A percentile compares a stretch with the other conserved stretches of the same genome.
These are phyloP conservation scores for Crematogaster levior DNA, from an alignment of 2,888 invertebrate species.

Conservation along the genomic window DNA sequence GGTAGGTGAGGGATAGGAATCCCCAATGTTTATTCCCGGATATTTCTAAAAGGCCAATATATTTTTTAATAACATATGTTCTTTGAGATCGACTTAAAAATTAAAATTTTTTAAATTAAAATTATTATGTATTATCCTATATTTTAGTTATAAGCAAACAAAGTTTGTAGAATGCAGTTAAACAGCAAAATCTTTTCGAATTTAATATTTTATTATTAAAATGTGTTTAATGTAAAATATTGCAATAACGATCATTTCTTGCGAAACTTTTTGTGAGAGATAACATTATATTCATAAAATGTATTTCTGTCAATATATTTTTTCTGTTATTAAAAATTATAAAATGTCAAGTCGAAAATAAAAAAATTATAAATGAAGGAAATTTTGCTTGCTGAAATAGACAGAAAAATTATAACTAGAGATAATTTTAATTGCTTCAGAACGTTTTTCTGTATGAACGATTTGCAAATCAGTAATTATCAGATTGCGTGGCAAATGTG, in stretches of 20 bases:
- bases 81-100: background rate
- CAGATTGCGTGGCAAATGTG: background rate
- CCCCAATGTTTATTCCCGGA: background rate
- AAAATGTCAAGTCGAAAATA: too few species aligned
- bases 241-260: background rate
- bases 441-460: background rate
- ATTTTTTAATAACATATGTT: background rate
- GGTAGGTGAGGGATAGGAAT: background rate
- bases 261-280: too few species aligned
- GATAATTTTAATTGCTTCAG: background rate
- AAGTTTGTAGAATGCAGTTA: background rate
- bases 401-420: background rate
- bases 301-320: background rate
- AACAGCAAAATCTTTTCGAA: background rate
- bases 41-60: background rate
- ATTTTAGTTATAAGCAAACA: too few species aligned
- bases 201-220: background rate
- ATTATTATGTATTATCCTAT: background rate
- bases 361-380: too few species aligned
- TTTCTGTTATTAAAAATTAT: background rate
- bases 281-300: background rate
- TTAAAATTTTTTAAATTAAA: background rate
- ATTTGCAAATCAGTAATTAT: constrained; percentile 1
- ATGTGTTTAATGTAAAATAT: background rate
- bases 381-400: too few species aligned